Conservation (phyloP, 2,113 vertebrate genomes). For the Trichomycterus rosablanca region DNA sequence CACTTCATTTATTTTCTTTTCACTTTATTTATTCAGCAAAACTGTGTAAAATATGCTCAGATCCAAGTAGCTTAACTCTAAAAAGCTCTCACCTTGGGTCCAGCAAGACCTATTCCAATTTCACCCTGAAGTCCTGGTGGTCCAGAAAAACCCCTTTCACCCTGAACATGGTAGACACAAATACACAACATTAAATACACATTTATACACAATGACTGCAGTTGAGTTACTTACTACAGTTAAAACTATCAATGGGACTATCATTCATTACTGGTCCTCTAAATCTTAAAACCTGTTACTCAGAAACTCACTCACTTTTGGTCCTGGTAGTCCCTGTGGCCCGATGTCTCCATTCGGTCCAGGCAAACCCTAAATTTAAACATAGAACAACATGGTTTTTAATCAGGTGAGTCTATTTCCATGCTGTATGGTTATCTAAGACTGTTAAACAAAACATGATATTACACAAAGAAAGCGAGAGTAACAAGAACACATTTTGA, state of each 20-base stretch:
- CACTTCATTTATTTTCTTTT: slow-evolving; percentile 11
- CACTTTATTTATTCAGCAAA: neutral
- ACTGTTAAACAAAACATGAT: no score
- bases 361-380: slow-evolving; percentile 68
- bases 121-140: slow-evolving; percentile 82
- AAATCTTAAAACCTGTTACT: neutral
- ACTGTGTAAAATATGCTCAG: neutral
- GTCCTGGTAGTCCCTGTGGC: slow-evolving; percentile 75
- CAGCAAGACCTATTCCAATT: slow-evolving; percentile 78
- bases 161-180: slow-evolving; percentile 59
- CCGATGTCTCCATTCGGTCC: slow-evolving; percentile 78
- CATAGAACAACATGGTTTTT: slow-evolving; percentile 4
- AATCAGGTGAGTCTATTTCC: no score
- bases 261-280: no score
- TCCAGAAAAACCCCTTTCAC: slow-evolving; percentile 82
- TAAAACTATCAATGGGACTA: no score
- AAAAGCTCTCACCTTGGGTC: slow-evolving; percentile 73
- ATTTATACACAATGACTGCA: neutral
- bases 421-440: no score
- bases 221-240: no score
- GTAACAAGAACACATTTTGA: no score
- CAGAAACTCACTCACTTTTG: slow-evolving; percentile 66
- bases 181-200: slow-evolving; percentile 22
- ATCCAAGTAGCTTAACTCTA: neutral
- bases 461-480: no score